phyloP scores from a whole-genome alignment of 2,113 vertebrate genomes.

The Neolamprologus variostigma region DNA sequence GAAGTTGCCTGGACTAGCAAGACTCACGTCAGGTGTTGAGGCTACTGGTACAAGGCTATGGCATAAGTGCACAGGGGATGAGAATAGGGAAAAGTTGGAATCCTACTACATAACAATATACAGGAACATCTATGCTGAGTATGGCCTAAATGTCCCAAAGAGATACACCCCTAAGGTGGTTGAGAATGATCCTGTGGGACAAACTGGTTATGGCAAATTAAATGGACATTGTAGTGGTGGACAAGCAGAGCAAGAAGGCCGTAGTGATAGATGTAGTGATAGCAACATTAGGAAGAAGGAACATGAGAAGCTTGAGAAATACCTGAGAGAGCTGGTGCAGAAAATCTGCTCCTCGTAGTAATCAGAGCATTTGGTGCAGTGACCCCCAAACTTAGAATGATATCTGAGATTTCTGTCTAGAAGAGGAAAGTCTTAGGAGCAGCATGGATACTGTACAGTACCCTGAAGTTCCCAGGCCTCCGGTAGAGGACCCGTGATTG shows the following conservation, averaged over 20 bases:
- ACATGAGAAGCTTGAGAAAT: neutral
- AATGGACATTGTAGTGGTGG: neutral
- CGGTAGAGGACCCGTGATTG: neutral
- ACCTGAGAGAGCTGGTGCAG: neutral
- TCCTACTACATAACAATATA: neutral
- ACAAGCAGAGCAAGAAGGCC: neutral
- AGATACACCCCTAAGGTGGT: neutral
- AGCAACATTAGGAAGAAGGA: neutral
- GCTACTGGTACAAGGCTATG: neutral
- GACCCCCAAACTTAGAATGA: neutral
- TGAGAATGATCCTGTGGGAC: neutral
- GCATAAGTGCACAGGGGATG: neutral
- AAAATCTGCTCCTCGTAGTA: rapidly evolving
- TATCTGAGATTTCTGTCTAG: neutral
- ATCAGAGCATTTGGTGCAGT: neutral
- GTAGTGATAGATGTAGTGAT: neutral
- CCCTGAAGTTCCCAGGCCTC: neutral
- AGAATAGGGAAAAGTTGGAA: neutral
- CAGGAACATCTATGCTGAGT: neutral
- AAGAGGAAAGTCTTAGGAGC: neutral
- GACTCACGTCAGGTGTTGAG: neutral
- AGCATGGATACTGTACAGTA: neutral
- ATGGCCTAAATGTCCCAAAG: neutral
- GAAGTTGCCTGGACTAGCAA: neutral
- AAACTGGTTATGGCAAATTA: rapidly evolving